Base-by-base conservation (phyloP, 1,140 invertebrate species). In the Caenorhabditis latens region DNA sequence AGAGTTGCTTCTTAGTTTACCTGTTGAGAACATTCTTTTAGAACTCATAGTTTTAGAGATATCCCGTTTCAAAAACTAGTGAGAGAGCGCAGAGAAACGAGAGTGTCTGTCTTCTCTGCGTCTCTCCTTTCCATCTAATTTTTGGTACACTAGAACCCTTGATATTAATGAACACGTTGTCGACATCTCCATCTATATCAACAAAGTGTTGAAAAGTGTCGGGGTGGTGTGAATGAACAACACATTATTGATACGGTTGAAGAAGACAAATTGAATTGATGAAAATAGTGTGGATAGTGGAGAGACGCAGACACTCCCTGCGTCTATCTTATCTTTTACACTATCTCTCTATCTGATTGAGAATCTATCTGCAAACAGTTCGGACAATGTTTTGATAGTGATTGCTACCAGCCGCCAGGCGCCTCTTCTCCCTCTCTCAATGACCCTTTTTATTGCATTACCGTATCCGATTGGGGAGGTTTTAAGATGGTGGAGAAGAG, bases 361-460 rank as follows among this genome's bases (percentile, higher is more conserved):
- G 32, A 32, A 32, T 71, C 65, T 24, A 14, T 71, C 21, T 61
- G 65, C 65, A 71, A 71, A 71, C 65, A 71, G 65, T 71, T 71
- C 42, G 65, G 65, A 71, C 65, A 71, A 71, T 71, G 65, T 71
- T 71, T 71, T 71, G 65, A 71, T 71, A 71, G 65, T 71, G 65
- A 46, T n/a, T 63, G 61, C 61, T 32, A 63, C 61, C 61, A 63
- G 50, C 57, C 21, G 8, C 16, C 8, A 32, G 61, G 61, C 61
- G 61, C 42, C 65, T 19, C 65, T 43, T 63, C 61, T 19, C 57
- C n/a, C 9, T 14, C 8, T 71, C 50, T 14, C 65, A 43, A 43
- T 71, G 65, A 43, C 65, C 40, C 40, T 71, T 71, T 71, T 71
- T 71, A 71, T 71, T 71, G 42, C 65, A 24, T 5, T 71, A 71